Evolutionary conservation across 2,113 vertebrate species (phyloP), one percentile per base, ranked within the genome.

Genomic region (Cranoglanis bouderius): DNA sequence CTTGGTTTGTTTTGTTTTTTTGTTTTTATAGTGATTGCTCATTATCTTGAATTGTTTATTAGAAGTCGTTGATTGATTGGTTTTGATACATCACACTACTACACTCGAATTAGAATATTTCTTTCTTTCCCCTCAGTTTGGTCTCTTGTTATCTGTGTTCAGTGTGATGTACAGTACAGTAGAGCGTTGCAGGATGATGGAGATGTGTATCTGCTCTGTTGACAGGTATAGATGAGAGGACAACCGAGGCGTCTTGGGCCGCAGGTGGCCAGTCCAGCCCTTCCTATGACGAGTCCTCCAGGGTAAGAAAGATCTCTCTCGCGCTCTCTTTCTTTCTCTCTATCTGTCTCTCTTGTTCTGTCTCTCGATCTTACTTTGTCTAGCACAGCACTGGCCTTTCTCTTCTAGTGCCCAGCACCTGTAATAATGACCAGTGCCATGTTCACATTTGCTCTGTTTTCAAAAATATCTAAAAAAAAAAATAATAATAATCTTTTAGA

Each of bases 211-310:
- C 93, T 92, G 91, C 93, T 91, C 92, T 90, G 26, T 90, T 94
- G 86, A 93, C 96, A 99, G 98, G 97, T 95, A 96, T 99, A 95
- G 98, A 99, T 94, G 98, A 99, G 93, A 93, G 98, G 94, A 96
- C 96, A 94, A 96, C 94, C 94, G 94, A 97, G 86, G 93, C 97
- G 26, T 97, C 97, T 87, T 99, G 98, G 98, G 96, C 96, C 96
- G 89, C 98, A 95, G 97, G 97, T 87, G 96, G 97, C 92, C 97
- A 97, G 92, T 95, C 97, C 94, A 99, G 97, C 93, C 98, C 98
- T 85, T 96, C 98, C 4, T 99, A 97, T 86, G 97, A 89, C n/a
- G 88, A 99, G 85, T 96, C 98, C 93, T 96, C 98, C 92, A 96
- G 97, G 97, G 98, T 99, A 98, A 98, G 98, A 95, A 88, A 84